Conservation (phyloP, 2,113 vertebrate genomes). For the Paramormyrops kingsleyae region DNA sequence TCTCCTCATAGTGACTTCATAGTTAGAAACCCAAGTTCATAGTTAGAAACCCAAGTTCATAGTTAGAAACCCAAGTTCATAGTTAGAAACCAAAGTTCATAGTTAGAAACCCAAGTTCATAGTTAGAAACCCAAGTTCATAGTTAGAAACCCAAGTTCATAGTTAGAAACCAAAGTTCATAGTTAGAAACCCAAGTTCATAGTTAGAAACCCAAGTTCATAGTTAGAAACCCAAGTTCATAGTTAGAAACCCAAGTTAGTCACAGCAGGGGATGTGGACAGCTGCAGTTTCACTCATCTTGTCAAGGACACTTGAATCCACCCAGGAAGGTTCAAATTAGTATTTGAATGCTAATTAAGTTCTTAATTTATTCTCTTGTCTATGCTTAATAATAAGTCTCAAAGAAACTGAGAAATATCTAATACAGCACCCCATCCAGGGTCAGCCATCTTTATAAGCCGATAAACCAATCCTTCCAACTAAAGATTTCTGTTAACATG, state of each 20-base stretch:
- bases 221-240: neutral
- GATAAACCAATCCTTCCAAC: neutral
- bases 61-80: neutral
- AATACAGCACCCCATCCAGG: neutral
- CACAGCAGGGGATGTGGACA: neutral
- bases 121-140: neutral
- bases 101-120: neutral
- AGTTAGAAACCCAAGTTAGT: neutral
- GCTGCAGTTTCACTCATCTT: neutral
- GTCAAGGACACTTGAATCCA: conserved; percentile 13
- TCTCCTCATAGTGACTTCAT: neutral
- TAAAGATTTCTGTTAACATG: no score
- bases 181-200: neutral
- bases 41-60: no score
- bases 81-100: neutral
- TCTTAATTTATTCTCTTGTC: conserved; percentile 5
- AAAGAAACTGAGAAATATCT: neutral
- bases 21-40: conserved; percentile 2
- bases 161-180: neutral
- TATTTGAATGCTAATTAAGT: neutral
- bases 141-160: neutral
- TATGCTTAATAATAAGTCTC: neutral
- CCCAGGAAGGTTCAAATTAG: neutral
- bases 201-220: neutral
- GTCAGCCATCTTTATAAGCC: neutral